Evolutionary conservation across 1,140 invertebrate species (phyloP).

Genomic region (Saccostrea cuccullata): DNA sequence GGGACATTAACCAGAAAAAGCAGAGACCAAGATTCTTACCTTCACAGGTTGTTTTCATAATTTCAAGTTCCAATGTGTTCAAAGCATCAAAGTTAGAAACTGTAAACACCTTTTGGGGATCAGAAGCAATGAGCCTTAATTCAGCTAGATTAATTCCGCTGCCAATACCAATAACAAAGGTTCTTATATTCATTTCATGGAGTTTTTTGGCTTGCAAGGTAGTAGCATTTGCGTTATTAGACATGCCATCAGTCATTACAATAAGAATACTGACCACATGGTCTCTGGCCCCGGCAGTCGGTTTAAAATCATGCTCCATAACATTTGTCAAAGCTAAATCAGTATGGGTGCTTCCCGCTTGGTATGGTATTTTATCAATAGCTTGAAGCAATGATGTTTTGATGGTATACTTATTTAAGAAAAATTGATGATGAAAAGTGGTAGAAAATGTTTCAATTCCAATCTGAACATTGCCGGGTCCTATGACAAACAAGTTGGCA

Average conservation of each 20-base stretch:
- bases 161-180: slow-evolving; percentile 68
- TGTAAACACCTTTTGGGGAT: slow-evolving; percentile 59
- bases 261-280: slow-evolving; percentile 65
- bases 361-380: slow-evolving; percentile 59
- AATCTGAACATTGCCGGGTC: slow-evolving; percentile 60
- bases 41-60: slow-evolving; percentile 66
- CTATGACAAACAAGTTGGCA: slow-evolving; percentile 62
- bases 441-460: slow-evolving; percentile 67
- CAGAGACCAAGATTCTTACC: slow-evolving; percentile 40
- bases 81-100: slow-evolving; percentile 63
- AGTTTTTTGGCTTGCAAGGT: slow-evolving; percentile 40
- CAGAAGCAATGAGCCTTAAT: slow-evolving; percentile 63
- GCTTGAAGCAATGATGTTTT: slow-evolving; percentile 56
- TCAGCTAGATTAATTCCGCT: slow-evolving; percentile 58
- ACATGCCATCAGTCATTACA: slow-evolving; percentile 65
- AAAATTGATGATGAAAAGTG: slow-evolving; percentile 64
- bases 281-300: slow-evolving; percentile 63
- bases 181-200: slow-evolving; percentile 56
- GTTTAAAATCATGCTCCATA: slow-evolving; percentile 62
- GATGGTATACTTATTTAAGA: slow-evolving; percentile 61
- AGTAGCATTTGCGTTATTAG: slow-evolving; percentile 50
- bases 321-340: slow-evolving; percentile 64
- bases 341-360: slow-evolving; percentile 63
- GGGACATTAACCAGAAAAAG: no score
- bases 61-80: slow-evolving; percentile 58